Evolutionary conservation across 2,113 vertebrate genomes (phyloP).

Genomic region (Oophaga pumilio): DNA sequence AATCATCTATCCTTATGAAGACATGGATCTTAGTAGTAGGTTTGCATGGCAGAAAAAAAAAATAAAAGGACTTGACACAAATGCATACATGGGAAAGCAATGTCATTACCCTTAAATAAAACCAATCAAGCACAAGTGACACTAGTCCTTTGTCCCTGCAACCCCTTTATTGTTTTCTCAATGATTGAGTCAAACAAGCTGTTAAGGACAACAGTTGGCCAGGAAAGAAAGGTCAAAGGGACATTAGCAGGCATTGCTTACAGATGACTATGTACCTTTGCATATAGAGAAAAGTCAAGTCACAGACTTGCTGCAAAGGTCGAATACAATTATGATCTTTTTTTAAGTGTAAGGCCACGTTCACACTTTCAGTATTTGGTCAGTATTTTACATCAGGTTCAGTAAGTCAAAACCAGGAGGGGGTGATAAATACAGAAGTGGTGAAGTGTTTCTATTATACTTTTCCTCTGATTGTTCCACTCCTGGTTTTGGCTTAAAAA

Average conservation of each 20-base stretch:
- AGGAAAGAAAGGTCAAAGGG: not conserved
- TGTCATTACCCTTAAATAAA: not conserved
- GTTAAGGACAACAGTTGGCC: not conserved
- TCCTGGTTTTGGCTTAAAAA: too few relatives aligned
- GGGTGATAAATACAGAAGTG: too few relatives aligned
- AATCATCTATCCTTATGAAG: not conserved
- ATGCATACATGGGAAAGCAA: not conserved
- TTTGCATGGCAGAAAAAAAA: not conserved
- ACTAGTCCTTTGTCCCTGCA: not conserved
- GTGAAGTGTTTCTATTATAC: too few relatives aligned
- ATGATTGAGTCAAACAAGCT: not conserved
- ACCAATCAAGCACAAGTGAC: conserved; percentile 6
- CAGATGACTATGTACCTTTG: conserved; percentile 5
- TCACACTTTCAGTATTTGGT: too few relatives aligned
- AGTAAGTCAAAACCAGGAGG: too few relatives aligned
- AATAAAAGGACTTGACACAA: not conserved
- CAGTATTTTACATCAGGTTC: too few relatives aligned
- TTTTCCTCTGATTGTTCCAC: too few relatives aligned
- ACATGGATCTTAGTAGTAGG: not conserved
- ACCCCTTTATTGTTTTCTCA: not conserved
- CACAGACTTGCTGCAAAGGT: not conserved
- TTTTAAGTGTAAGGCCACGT: not conserved
- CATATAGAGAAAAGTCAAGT: not conserved
- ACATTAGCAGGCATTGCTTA: not conserved
- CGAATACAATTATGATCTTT: not conserved